phyloP scores from a whole-genome alignment of 2,113 vertebrate genomes.

The Grallaria varia region DNA sequence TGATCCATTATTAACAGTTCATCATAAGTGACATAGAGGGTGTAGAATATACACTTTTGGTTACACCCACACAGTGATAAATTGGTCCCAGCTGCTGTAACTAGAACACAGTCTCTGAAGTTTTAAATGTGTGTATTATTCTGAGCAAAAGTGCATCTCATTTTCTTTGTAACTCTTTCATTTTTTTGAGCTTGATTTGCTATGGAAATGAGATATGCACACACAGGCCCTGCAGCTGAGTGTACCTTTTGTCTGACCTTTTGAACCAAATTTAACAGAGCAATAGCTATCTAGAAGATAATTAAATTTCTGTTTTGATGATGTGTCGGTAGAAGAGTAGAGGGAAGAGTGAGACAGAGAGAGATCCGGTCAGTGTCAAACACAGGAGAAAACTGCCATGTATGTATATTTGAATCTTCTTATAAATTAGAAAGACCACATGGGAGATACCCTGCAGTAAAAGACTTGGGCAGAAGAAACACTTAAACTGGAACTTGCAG shows the following conservation, averaged over 20 bases:
- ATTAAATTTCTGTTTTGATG: constrained; percentile 7
- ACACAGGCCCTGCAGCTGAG: neutral
- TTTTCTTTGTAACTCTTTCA: neutral
- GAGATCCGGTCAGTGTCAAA: neutral
- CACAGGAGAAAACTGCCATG: neutral
- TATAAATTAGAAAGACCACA: neutral
- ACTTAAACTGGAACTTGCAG: neutral
- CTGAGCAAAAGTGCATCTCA: neutral
- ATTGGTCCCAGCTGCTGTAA: too few species aligned
- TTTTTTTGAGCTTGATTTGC: neutral
- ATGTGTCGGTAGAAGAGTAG: neutral
- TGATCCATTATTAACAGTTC: too few species aligned
- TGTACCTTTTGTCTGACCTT: neutral
- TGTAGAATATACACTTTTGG: too few species aligned
- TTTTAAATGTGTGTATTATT: neutral
- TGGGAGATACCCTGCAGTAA: neutral
- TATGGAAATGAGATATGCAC: neutral
- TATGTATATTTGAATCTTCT: neutral
- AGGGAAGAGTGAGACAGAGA: neutral
- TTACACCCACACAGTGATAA: too few species aligned
- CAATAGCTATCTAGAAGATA: neutral
- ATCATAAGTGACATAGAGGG: too few species aligned
- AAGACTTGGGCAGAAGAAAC: neutral
- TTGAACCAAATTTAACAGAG: neutral
- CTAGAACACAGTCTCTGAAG: neutral